phyloP scores from a whole-genome alignment of 2,797 vertebrate species.

The Staurois parvus region DNA sequence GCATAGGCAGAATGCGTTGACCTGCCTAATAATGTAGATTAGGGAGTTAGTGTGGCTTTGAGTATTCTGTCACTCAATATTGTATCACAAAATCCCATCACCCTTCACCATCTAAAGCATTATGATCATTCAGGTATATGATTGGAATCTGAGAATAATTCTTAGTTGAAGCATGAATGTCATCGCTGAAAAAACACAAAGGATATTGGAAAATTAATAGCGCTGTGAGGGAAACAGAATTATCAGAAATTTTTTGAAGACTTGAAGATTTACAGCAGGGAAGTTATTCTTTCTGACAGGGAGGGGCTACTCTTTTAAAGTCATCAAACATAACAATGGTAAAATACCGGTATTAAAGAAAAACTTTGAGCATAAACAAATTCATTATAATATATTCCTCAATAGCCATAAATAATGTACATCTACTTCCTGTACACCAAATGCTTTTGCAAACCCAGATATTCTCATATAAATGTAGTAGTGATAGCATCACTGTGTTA shows the following conservation, averaged over 20 bases:
- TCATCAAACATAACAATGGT: too few relatives aligned
- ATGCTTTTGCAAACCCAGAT: too few relatives aligned
- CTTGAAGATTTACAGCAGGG: slow-evolving; percentile 19
- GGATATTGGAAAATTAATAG: slow-evolving; percentile 61
- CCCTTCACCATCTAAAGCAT: slow-evolving; percentile 54
- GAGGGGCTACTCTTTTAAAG: too few relatives aligned
- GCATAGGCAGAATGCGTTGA: slow-evolving; percentile 52
- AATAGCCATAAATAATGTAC: too few relatives aligned
- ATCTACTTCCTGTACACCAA: too few relatives aligned
- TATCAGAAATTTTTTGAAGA: slow-evolving; percentile 40
- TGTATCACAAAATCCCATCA: slow-evolving; percentile 58
- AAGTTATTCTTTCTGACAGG: background rate
- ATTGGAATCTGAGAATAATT: slow-evolving; percentile 61
- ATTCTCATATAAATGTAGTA: too few relatives aligned
- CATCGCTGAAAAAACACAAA: slow-evolving; percentile 58
- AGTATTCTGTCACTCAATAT: slow-evolving; percentile 64
- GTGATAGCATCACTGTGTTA: too few relatives aligned
- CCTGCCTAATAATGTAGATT: slow-evolving; percentile 53
- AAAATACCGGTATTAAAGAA: too few relatives aligned
- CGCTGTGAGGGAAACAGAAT: slow-evolving; percentile 30
- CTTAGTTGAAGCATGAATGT: slow-evolving; percentile 61
- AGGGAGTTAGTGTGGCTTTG: slow-evolving; percentile 59
- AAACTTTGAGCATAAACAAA: too few relatives aligned
- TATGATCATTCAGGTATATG: slow-evolving; percentile 62
- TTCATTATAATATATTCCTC: too few relatives aligned